Evolutionary conservation across 2,888 invertebrate species (phyloP), one percentile per base, ranked within the genome.

Genomic region (Tyria jacobaeae): DNA sequence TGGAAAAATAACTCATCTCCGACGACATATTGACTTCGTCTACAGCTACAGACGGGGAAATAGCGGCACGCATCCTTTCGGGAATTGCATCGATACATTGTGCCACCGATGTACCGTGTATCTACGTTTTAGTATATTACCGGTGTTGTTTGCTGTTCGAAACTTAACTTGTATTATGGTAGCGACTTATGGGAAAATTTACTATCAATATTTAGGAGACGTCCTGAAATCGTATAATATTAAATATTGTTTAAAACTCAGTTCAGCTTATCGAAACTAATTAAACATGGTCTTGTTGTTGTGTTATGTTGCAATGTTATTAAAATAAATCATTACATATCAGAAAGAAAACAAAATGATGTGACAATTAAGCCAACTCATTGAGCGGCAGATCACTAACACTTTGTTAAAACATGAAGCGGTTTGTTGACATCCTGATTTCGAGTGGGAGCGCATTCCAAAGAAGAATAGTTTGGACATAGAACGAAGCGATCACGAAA

Each of bases 1-100:
- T 90, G 90, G 89, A 90, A 90, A 91, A 91, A 92, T 91, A 92
- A 92, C 91, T 92, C 90, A 92, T 92, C 87, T 87, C 86, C 85
- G 75, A 83, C 89, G 88, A 90, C 89, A 88, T 92, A 92, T 92
- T 91, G 92, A 90, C 91, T 91, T 88, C 84, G 81, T 80, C 75
- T 76, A 81, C 80, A 81, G 82, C 75, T 76, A 81, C 80, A 81
- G 82, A 80, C 85, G 75, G 80, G 86, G 84, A 89, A 87, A 88
- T 84, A 83, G 86, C 83, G 70, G 83, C 78, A 78, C 84, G 79
- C 80, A 79, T 84, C 85, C 89, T 85, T 84, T 78, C 73, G 91
- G 92, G 91, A 89, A 90, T 92, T 88, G 88, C 90, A 89, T 75
- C 85, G 81, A 83, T 82, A 84, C 80, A 73, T 71, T 64, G 68